Conservation (phyloP, 2,113 vertebrate genomes). For the Mustela nigripes region DNA sequence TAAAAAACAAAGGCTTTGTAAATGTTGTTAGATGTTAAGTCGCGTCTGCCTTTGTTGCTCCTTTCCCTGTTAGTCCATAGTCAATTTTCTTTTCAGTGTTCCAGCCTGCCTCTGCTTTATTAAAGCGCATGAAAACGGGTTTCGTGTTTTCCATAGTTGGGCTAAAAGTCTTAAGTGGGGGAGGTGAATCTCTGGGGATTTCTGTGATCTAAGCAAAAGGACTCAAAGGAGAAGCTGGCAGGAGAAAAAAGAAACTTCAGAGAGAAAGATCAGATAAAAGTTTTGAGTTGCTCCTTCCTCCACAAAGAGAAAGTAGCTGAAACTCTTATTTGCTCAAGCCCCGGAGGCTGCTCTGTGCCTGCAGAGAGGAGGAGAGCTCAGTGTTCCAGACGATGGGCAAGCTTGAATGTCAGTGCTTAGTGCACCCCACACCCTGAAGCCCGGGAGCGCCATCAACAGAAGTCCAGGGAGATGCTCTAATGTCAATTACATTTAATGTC, state of each 20-base stretch:
- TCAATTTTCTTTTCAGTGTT: background rate
- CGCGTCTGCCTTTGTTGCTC: accelerated
- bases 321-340: background rate
- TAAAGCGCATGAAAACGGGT: background rate
- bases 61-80: background rate
- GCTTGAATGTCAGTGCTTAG: slow-evolving; percentile 63
- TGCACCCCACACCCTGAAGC: background rate
- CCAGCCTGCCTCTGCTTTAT: background rate
- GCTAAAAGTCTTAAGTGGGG: background rate
- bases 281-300: background rate
- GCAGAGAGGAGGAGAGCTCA: background rate
- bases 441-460: background rate
- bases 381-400: background rate
- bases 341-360: background rate
- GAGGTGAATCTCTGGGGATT: background rate
- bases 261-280: slow-evolving; percentile 52
- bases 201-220: background rate
- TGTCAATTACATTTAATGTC: slow-evolving; percentile 77
- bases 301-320: slow-evolving; percentile 7
- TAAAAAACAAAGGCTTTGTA: background rate
- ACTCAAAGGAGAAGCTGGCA: background rate
- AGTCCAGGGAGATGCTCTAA: slow-evolving; percentile 35
- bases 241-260: slow-evolving; percentile 14
- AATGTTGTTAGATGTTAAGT: background rate
- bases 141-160: slow-evolving; percentile 13